Base-by-base conservation (phyloP, 2,797 vertebrate genomes). In the Betta splendens region DNA sequence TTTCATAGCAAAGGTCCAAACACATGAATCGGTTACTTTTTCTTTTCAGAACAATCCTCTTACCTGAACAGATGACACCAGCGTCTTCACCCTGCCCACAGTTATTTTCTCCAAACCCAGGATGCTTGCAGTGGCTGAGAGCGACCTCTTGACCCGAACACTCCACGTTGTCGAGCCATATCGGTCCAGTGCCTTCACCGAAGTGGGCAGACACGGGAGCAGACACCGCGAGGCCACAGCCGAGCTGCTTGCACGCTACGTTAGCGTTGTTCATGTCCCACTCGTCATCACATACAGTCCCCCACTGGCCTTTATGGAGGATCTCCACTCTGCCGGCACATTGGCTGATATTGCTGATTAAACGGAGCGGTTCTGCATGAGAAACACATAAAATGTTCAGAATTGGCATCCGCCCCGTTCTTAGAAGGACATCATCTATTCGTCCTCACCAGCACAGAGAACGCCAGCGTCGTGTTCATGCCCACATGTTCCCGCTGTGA, bases 321-420 rank as follows among this genome's bases (percentile, higher is more conserved):
- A 91, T 0, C 76, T 91, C 89, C 64, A 91, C 57, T 50, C 90
- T 66, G 7, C 90, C 90, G 0, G 89, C 87, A 61, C 90, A 91
- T 21, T 63, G 5, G 31, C 61, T 15, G 11, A 45, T 7, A 36
- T 87, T 81, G 1, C 46, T 17, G 0, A 37, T 64, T 57, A 90
- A 20, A 9, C 53, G 69, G n/a, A 91, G 0, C 3, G 53, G 67
- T 28, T 66, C 89, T 90, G 77, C 31, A 70, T 7, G 4, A 25
- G 6, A 53, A 59, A 54, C n/a, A 38, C n/a, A 55, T n/a, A n/a
- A n/a, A n/a, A n/a, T n/a, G n/a, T n/a, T n/a, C n/a, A n/a, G n/a
- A n/a, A n/a, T n/a, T n/a, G n/a, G n/a, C n/a, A n/a, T n/a, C n/a
- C n/a, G n/a, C n/a, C n/a, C n/a, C n/a, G n/a, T n/a, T n/a, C n/a